Conservation (phyloP, 2,888 invertebrate species). For the Drosophila monieri region DNA sequence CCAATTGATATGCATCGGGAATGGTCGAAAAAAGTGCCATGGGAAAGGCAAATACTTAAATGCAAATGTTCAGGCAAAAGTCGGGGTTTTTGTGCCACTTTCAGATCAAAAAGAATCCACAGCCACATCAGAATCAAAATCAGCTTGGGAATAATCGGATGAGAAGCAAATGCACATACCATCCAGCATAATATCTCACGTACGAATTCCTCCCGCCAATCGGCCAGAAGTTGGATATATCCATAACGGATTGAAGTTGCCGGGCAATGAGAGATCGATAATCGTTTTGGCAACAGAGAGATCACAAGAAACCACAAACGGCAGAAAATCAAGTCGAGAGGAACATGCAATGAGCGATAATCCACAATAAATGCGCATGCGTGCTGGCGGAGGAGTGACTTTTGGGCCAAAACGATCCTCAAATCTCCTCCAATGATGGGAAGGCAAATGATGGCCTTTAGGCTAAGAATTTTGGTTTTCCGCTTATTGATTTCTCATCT, state of each 20-base stretch:
- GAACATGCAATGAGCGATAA: slow-evolving; percentile 76
- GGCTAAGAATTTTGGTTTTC: slow-evolving; percentile 26
- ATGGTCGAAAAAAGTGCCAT: slow-evolving; percentile 17
- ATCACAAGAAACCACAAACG: background rate
- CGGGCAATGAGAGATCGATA: slow-evolving; percentile 57
- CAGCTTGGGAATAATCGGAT: slow-evolving; percentile 32
- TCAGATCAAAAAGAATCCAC: slow-evolving; percentile 37
- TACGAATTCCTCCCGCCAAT: slow-evolving; percentile 57
- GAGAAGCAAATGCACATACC: slow-evolving; percentile 39
- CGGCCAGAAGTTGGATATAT: slow-evolving; percentile 7
- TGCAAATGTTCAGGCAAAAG: slow-evolving; percentile 37
- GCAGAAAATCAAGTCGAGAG: slow-evolving; percentile 54
- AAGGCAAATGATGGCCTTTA: slow-evolving; percentile 66
- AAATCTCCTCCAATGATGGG: slow-evolving; percentile 27
- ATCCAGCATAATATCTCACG: slow-evolving; percentile 66
- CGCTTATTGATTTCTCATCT: slow-evolving; percentile 71
- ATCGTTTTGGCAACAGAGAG: slow-evolving; percentile 51
- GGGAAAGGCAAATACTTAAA: slow-evolving; percentile 36
- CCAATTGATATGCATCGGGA: background rate
- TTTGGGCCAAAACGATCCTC: slow-evolving; percentile 6
- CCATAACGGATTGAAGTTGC: slow-evolving; percentile 47
- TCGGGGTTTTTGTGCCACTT: slow-evolving; percentile 33
- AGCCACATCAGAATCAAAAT: slow-evolving; percentile 27
- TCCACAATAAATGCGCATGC: slow-evolving; percentile 76
- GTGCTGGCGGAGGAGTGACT: slow-evolving; percentile 50